Conservation (phyloP, 2,888 invertebrate genomes). For the Corbicula japonica region DNA sequence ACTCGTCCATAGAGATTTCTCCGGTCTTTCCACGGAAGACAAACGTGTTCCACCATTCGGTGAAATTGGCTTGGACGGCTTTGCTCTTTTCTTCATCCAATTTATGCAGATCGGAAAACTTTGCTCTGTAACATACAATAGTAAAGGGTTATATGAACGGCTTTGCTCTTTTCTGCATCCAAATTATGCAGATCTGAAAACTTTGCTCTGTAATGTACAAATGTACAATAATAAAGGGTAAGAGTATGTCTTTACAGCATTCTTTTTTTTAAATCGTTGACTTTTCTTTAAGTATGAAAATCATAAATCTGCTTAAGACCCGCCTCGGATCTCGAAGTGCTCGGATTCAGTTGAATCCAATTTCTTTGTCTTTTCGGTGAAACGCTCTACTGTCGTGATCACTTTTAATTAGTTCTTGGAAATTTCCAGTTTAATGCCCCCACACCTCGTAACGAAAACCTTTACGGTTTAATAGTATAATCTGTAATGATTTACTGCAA, state of each 20-base stretch:
- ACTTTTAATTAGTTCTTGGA: too few species aligned
- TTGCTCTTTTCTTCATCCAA: slow-evolving; percentile 63
- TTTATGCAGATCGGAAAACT: slow-evolving; percentile 69
- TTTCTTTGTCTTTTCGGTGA: too few species aligned
- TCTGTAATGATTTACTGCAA: too few species aligned
- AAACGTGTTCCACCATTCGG: slow-evolving; percentile 70
- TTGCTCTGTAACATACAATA: slow-evolving; percentile 62
- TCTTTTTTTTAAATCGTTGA: too few species aligned
- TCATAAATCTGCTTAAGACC: too few species aligned
- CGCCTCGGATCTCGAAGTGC: too few species aligned
- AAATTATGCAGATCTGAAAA: slow-evolving; percentile 70
- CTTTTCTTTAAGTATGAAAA: too few species aligned
- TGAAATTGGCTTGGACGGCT: slow-evolving; percentile 63
- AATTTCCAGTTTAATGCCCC: too few species aligned
- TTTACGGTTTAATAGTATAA: too few species aligned
- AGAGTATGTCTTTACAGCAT: slow-evolving; percentile 45
- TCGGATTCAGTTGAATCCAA: too few species aligned
- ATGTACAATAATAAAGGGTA: not conserved
- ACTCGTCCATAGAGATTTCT: slow-evolving; percentile 60
- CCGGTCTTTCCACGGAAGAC: slow-evolving; percentile 63
- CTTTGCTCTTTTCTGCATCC: slow-evolving; percentile 49
- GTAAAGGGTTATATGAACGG: not conserved
- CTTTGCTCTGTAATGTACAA: slow-evolving; percentile 64
- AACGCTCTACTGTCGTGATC: too few species aligned
- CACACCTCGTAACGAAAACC: too few species aligned